These are phyloP conservation scores for Tiliacea citrago DNA, from an alignment of 2,888 invertebrate genomes.

Conservation along the genomic window DNA sequence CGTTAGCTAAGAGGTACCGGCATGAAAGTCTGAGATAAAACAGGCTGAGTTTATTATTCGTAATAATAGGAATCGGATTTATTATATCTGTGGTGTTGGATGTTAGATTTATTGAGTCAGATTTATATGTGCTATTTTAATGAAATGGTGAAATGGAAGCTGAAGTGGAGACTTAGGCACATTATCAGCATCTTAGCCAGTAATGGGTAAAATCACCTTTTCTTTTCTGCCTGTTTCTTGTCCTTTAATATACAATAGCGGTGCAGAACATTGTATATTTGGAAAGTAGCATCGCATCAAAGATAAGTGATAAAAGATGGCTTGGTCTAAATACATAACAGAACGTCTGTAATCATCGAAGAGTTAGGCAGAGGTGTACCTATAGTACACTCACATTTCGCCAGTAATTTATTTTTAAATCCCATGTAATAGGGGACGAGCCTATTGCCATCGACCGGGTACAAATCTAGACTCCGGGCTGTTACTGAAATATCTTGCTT, in stretches of 20 bases:
- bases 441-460: background rate
- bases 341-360: background rate
- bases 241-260: background rate
- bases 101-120: background rate
- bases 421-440: background rate
- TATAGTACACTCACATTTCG: background rate
- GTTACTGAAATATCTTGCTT: background rate
- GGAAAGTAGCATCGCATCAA: background rate
- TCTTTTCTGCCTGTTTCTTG: background rate
- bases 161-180: background rate
- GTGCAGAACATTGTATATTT: background rate
- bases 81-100: constrained; percentile 8
- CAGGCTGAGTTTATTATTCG: constrained; percentile 29
- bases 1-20: background rate
- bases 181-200: background rate
- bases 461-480: background rate
- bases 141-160: background rate
- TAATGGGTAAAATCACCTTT: background rate
- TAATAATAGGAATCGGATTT: constrained; percentile 33
- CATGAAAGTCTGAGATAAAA: constrained; percentile 17
- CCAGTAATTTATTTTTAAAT: background rate
- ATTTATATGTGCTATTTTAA: constrained; percentile 5
- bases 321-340: background rate
- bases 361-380: background rate
- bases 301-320: background rate